These are phyloP conservation scores for Choreutis nemorana DNA, from an alignment of 2,888 invertebrate genomes.

Conservation along the genomic window DNA sequence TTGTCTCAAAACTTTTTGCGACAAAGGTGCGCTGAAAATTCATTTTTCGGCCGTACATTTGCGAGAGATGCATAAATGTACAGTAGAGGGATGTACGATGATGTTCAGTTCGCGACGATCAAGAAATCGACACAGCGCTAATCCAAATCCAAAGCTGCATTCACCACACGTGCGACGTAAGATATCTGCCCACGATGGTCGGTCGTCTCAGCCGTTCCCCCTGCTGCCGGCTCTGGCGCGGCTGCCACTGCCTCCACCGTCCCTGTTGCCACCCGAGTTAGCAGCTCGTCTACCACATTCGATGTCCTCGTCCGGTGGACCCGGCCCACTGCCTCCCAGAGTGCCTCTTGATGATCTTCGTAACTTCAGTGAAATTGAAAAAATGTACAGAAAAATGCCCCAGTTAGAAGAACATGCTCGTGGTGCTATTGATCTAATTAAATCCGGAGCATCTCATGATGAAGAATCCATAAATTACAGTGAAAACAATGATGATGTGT, in stretches of 20 bases:
- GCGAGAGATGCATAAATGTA: slow-evolving; percentile 98
- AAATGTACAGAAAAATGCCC: slow-evolving; percentile 57
- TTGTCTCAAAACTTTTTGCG: slow-evolving; percentile 98
- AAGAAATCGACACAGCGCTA: slow-evolving; percentile 94
- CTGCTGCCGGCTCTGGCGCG: slow-evolving; percentile 75
- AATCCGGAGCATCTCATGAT: slow-evolving; percentile 27
- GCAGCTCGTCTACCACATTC: slow-evolving; percentile 45
- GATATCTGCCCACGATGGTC: slow-evolving; percentile 92
- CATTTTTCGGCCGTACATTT: slow-evolving; percentile 98
- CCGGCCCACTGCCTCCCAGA: slow-evolving; percentile 61
- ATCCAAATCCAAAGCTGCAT: slow-evolving; percentile 96
- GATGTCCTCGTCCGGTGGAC: slow-evolving; percentile 28
- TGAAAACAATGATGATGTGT: slow-evolving; percentile 43
- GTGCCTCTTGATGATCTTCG: slow-evolving; percentile 55
- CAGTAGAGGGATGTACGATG: slow-evolving; percentile 97
- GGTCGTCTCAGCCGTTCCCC: slow-evolving; percentile 83
- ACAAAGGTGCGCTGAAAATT: slow-evolving; percentile 98
- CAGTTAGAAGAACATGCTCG: slow-evolving; percentile 36
- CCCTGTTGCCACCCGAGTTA: slow-evolving; percentile 70
- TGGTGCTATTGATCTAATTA: slow-evolving; percentile 40
- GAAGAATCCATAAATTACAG: slow-evolving; percentile 44
- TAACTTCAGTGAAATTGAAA: slow-evolving; percentile 63
- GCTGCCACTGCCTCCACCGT: slow-evolving; percentile 74
- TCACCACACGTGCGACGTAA: slow-evolving; percentile 93
- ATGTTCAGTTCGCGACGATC: slow-evolving; percentile 97